Percentiles rank a stretch among this genome's conserved stretches.
Conservation (phyloP, 2,888 invertebrate species). For the Bembecia ichneumoniformis region DNA sequence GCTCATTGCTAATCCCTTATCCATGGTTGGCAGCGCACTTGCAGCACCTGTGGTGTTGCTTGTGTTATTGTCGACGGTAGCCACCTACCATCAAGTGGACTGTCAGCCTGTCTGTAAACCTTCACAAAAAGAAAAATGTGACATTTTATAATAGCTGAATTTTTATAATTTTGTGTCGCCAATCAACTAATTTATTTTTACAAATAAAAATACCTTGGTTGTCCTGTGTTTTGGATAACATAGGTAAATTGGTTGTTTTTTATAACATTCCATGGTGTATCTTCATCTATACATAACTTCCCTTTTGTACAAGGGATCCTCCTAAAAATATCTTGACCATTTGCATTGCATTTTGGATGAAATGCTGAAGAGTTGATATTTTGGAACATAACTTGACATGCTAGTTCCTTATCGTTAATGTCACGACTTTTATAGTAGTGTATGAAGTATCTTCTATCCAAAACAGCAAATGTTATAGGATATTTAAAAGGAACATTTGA, state of each 20-base stretch:
- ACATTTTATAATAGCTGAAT: too few relatives aligned
- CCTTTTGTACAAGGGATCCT: slow-evolving; percentile 87
- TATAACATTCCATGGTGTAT: slow-evolving; percentile 86
- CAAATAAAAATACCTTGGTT: slow-evolving; percentile 80
- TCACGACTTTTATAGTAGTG: slow-evolving; percentile 89
- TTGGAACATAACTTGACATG: slow-evolving; percentile 90
- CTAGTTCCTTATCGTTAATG: slow-evolving; percentile 75
- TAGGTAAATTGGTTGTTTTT: slow-evolving; percentile 94
- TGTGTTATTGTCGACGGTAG: too few relatives aligned
- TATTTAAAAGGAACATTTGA: slow-evolving; percentile 76
- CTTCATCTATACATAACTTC: slow-evolving; percentile 88
- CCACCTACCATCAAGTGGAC: too few relatives aligned
- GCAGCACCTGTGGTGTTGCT: too few relatives aligned
- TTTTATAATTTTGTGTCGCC: too few relatives aligned
- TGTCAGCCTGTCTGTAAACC: too few relatives aligned
- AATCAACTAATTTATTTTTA: too few relatives aligned
- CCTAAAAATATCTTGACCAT: slow-evolving; percentile 83
- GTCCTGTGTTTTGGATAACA: slow-evolving; percentile 88
- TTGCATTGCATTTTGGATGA: slow-evolving; percentile 84
- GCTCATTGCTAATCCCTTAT: too few relatives aligned
- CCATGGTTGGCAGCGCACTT: too few relatives aligned
- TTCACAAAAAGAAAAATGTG: too few relatives aligned
- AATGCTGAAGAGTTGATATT: slow-evolving; percentile 87
- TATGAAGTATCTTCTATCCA: slow-evolving; percentile 90
- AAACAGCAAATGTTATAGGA: slow-evolving; percentile 87